Evolutionary conservation across 2,797 vertebrate species (phyloP), one percentile per base, ranked within the genome.

Genomic region (Enteromius afrohamiltoni): DNA sequence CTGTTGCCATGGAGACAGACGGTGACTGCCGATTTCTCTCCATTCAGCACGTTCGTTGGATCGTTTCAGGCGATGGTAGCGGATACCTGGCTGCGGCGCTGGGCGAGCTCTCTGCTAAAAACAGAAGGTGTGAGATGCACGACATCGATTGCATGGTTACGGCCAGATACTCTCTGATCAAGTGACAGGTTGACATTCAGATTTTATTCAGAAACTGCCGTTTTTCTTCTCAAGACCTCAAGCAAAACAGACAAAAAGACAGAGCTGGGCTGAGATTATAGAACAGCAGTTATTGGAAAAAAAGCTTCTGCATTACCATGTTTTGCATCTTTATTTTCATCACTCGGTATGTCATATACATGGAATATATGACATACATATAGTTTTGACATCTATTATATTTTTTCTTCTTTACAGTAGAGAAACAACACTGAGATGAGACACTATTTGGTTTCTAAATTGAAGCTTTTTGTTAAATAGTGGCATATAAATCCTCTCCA

Each of bases 381-480:
- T 85, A 89, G 90, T 92, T 93, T 92, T 93, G 94, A 95, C 94
- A 95, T 94, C 94, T 94, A 94, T 94, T 95, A 93, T 90, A 95
- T 94, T 93, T 95, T 93, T 85, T 87, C 70, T 82, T 76, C 94
- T 95, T 87, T 94, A 96, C 94, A 96, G 94, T 96, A 94, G 93
- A 95, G 94, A 96, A 95, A 96, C 95, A 95, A 95, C 94, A 95
- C 94, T 93, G 93, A 95, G 92, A 95, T 95, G 93, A 95, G 93
- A 95, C 94, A 95, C 94, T 95, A 95, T 95, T 95, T 96, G 94
- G 94, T 95, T 95, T 95, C 94, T 95, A 95, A 94, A 93, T 95
- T 94, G 94, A 95, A 95, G 94, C 93, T 94, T 93, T 91, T 92
- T 91, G 94, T 94, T 96, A 95, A 95, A 95, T 95, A 95, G 94